Evolutionary conservation across 2,113 vertebrate genomes (phyloP).

Genomic region (Canis aureus): DNA sequence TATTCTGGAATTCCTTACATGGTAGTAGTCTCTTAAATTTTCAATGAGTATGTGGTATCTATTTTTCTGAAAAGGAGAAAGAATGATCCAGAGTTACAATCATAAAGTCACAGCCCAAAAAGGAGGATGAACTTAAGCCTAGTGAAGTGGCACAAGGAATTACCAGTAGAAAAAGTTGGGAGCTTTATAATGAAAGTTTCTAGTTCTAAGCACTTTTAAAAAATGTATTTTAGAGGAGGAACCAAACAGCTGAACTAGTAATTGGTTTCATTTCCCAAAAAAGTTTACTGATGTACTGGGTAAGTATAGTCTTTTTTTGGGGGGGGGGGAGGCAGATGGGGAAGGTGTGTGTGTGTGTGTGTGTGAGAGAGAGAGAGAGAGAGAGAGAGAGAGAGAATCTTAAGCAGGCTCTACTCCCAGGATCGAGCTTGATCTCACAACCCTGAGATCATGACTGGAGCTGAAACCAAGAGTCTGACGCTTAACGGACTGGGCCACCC

Average conservation of each 20-base stretch:
- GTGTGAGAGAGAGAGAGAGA: too few species aligned
- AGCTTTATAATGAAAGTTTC: slow-evolving; percentile 51
- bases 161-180: slow-evolving; percentile 33
- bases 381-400: background rate
- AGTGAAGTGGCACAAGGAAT: slow-evolving; percentile 40
- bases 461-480: background rate
- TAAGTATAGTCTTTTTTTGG: background rate
- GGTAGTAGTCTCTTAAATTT: slow-evolving; percentile 41
- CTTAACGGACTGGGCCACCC: background rate
- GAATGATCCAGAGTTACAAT: background rate
- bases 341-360: too few species aligned
- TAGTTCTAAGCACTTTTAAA: background rate
- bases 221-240: slow-evolving; percentile 34
- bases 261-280: background rate
- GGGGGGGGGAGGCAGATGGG: background rate
- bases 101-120: slow-evolving; percentile 2
- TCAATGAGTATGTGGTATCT: slow-evolving; percentile 15
- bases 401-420: background rate
- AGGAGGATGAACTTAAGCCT: background rate
- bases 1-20: slow-evolving; percentile 34
- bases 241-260: background rate
- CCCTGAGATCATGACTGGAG: background rate
- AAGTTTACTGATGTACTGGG: background rate
- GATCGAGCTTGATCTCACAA: background rate
- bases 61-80: slow-evolving; percentile 36